These are phyloP conservation scores for Troglohyphantes excavatus DNA, from an alignment of 2,888 invertebrate species.

Conservation along the genomic window DNA sequence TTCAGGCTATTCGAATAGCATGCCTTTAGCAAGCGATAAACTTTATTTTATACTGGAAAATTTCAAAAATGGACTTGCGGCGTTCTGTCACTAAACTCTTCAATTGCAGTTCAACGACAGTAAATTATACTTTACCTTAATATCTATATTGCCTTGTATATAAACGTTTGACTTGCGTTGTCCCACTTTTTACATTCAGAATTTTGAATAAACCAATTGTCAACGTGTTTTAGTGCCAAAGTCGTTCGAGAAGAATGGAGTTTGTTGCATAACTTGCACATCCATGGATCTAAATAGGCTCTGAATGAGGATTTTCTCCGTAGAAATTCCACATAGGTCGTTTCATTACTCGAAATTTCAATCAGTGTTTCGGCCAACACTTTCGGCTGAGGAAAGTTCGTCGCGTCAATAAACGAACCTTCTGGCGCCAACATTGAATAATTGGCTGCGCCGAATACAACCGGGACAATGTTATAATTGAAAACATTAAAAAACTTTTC, in stretches of 20 bases:
- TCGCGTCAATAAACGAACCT: constrained; percentile 81
- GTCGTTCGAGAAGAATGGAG: constrained; percentile 37
- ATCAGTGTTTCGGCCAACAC: constrained; percentile 60
- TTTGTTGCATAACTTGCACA: constrained; percentile 66
- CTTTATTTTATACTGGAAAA: too few species aligned
- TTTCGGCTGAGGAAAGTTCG: constrained; percentile 60
- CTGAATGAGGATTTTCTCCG: constrained; percentile 42
- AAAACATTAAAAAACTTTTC: constrained; percentile 81
- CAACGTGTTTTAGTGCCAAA: constrained; percentile 15
- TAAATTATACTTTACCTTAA: too few species aligned
- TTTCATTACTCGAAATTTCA: constrained; percentile 44
- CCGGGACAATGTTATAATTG: constrained; percentile 80
- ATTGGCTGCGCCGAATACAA: constrained; percentile 81
- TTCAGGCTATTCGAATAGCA: too few species aligned
- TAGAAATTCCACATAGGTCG: constrained; percentile 30
- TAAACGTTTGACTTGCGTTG: not conserved
- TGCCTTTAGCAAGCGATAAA: too few species aligned
- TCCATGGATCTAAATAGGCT: constrained; percentile 76
- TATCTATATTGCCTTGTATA: not conserved
- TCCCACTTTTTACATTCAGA: constrained; percentile 54
- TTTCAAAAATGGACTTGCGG: too few species aligned
- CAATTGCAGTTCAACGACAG: too few species aligned
- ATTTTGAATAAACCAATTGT: constrained; percentile 48
- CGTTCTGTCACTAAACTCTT: too few species aligned
- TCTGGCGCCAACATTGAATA: constrained; percentile 81